Percentiles rank a stretch among this genome's conserved stretches.
These are phyloP conservation scores for Diploscapter pachys DNA, from an alignment of 1,140 invertebrate genomes.

Conservation along the genomic window DNA sequence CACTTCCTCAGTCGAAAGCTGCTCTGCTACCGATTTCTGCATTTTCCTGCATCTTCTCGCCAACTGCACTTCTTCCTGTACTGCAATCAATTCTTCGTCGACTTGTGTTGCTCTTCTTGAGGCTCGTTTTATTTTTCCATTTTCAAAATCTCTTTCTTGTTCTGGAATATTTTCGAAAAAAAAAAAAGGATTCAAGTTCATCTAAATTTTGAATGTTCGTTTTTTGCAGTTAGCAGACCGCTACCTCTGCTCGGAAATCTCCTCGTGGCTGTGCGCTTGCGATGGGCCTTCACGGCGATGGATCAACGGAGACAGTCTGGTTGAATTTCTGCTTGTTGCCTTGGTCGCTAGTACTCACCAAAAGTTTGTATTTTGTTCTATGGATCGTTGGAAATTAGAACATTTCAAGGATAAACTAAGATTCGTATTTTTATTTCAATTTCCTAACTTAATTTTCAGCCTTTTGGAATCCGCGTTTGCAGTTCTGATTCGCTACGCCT, in stretches of 20 bases:
- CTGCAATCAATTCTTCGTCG: background rate
- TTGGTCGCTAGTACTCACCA: background rate
- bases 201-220: background rate
- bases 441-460: background rate
- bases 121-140: background rate
- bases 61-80: constrained; percentile 2
- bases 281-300: constrained; percentile 3
- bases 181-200: background rate
- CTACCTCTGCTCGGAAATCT: background rate
- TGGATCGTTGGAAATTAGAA: background rate
- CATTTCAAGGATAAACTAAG: background rate
- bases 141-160: no score
- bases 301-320: constrained; percentile 11
- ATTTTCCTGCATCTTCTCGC: constrained; percentile 9
- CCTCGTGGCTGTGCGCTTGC: background rate
- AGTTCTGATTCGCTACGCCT: constrained; percentile 6
- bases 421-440: no score
- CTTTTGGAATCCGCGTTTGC: background rate
- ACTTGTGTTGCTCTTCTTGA: constrained; percentile 2
- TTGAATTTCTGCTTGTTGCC: constrained; percentile 11
- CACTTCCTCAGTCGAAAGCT: background rate
- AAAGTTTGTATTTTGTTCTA: background rate
- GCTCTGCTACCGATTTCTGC: constrained; percentile 9
- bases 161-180: no score
- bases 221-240: constrained; percentile 8